Conservation (phyloP, 2,888 invertebrate species). For the Tenthredo mesomela region DNA sequence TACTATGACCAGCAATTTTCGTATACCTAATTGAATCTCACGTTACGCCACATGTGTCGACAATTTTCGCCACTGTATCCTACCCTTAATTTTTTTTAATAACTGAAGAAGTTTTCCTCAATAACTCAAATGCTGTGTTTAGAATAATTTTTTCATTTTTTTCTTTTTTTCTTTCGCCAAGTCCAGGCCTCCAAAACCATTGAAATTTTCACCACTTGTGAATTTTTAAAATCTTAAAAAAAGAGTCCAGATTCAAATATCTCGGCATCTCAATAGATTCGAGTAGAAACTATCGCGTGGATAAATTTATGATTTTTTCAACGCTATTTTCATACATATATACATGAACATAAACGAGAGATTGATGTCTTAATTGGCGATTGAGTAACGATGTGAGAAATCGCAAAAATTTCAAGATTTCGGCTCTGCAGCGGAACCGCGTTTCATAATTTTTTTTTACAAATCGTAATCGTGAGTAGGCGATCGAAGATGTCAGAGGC, state of each 20-base stretch:
- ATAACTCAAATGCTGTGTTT: not conserved
- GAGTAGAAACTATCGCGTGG: too few relatives aligned
- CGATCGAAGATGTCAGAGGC: conserved; percentile 1
- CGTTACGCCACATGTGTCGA: not conserved
- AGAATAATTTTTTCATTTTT: not conserved
- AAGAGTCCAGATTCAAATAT: too few relatives aligned
- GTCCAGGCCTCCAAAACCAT: too few relatives aligned
- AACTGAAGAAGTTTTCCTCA: not conserved
- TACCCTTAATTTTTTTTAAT: not conserved
- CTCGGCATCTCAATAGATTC: too few relatives aligned
- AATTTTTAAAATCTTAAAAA: too few relatives aligned
- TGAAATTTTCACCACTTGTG: too few relatives aligned
- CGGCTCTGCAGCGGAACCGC: not conserved
- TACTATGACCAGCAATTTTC: not conserved
- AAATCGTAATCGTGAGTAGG: not conserved
- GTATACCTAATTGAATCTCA: not conserved
- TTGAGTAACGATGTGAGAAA: not conserved
- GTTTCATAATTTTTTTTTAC: not conserved
- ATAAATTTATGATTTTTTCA: not conserved
- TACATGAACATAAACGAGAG: not conserved
- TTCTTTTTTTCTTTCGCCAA: too few relatives aligned
- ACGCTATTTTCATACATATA: not conserved
- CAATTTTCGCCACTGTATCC: not conserved
- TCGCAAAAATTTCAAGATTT: not conserved
- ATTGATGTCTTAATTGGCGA: not conserved